Evolutionary conservation across 2,113 vertebrate genomes (phyloP), one percentile per base, ranked within the genome.

Genomic region (Cheilinus undulatus): DNA sequence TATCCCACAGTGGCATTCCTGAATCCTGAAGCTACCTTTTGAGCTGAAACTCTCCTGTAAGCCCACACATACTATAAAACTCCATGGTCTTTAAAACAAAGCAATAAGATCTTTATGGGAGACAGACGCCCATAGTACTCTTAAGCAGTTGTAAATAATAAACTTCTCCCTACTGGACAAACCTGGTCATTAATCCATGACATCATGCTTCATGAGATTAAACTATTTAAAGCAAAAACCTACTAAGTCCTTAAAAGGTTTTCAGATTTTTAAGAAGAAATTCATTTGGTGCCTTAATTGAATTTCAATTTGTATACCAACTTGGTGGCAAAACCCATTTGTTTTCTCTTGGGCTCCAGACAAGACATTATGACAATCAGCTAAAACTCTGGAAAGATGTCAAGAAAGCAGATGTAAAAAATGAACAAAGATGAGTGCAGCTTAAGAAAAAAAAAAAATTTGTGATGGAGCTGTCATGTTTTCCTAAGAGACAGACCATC

Each of bases 1-100:
- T 11, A 34, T 34, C 8, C 32, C 32, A 10, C 32, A 34, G 8
- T 34, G 30, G 19, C 73, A 69, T 73, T 81, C 26, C 56, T 76
- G 26, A 81, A 73, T 20, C 27, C 24, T 56, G 59, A 70, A n/a
- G 42, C 24, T 3, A 34, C 26, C 48, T 54, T 69, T n/a, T 17
- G 12, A 66, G 49, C 17, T n/a, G 15, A 42, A 17, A 54, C 66
- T 49, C 48, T 65, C 26, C 46, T 27, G 17, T 46, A 24, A 78
- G 66, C 30, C n/a, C 22, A 51, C 54, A 62, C 3, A 63, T 2
- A 36, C 53, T 70, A 66, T 76, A 70, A 40, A 48, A 62, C 77
- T 66, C 59, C 64, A 14, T 42, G 27, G 4, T 62, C 32, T 27
- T 65, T 71, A 50, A 71, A 71, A 20, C 45, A 52, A 36, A 14